phyloP scores from a whole-genome alignment of 2,888 invertebrate species.

The Plagodis dolabraria region DNA sequence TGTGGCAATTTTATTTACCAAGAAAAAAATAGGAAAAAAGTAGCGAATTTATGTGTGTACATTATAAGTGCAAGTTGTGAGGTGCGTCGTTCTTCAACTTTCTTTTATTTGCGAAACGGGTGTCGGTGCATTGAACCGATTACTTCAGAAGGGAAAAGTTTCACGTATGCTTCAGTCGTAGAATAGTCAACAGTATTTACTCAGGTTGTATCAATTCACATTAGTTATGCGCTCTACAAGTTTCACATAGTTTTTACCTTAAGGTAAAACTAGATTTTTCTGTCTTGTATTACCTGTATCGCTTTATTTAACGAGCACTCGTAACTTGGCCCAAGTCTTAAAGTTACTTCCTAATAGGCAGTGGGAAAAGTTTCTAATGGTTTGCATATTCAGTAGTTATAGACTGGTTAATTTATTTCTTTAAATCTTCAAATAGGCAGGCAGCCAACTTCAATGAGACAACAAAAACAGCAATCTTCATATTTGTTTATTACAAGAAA shows the following conservation, averaged over 20 bases:
- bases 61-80: slow-evolving; percentile 46
- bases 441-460: too few relatives aligned
- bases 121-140: slow-evolving; percentile 59
- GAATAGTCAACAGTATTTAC: slow-evolving; percentile 20
- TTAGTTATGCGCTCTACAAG: slow-evolving; percentile 29
- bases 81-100: slow-evolving; percentile 63
- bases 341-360: slow-evolving; percentile 24
- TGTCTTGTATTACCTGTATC: slow-evolving; percentile 32
- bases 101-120: slow-evolving; percentile 63
- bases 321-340: slow-evolving; percentile 17
- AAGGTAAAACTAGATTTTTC: slow-evolving; percentile 35
- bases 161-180: slow-evolving; percentile 40
- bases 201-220: slow-evolving; percentile 21
- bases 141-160: slow-evolving; percentile 65
- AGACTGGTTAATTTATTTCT: too few relatives aligned
- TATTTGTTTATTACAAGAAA: not conserved
- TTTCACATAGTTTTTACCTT: slow-evolving; percentile 31
- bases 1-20: slow-evolving; percentile 27
- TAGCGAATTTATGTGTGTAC: slow-evolving; percentile 35
- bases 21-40: slow-evolving; percentile 32
- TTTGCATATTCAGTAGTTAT: slow-evolving; percentile 22
- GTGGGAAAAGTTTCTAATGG: slow-evolving; percentile 19
- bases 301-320: slow-evolving; percentile 22
- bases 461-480: too few relatives aligned
- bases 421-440: too few relatives aligned